These are phyloP conservation scores for Alethe diademata DNA, from an alignment of 2,113 vertebrate species.

Conservation along the genomic window DNA sequence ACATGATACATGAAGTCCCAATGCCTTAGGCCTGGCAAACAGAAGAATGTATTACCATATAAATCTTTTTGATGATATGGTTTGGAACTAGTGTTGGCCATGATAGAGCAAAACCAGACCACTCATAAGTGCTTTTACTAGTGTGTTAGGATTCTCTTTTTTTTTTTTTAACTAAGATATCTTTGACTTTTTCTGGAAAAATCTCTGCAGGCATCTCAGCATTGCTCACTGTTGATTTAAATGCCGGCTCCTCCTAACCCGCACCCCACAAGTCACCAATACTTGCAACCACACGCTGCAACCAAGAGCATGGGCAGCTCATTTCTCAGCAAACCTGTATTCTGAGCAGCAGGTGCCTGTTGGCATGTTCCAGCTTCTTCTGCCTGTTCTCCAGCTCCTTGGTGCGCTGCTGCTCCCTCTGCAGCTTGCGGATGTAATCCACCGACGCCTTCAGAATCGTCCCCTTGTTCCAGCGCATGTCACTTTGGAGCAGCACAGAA, in stretches of 20 bases:
- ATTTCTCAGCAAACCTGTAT: constrained; percentile 85
- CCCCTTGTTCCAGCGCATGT: constrained; percentile 98
- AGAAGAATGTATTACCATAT: background rate
- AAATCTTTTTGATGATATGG: background rate
- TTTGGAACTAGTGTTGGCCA: fast-evolving
- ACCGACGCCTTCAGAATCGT: constrained; percentile 97
- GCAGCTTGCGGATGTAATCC: constrained; percentile 95
- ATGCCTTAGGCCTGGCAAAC: background rate
- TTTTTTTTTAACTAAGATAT: background rate
- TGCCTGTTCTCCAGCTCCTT: constrained; percentile 94
- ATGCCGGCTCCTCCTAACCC: fast-evolving
- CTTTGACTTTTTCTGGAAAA: background rate
- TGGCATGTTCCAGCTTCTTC: constrained; percentile 94
- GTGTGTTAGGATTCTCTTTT: background rate
- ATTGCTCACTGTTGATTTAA: background rate
- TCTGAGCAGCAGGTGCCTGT: constrained; percentile 90
- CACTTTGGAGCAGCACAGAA: constrained; percentile 34
- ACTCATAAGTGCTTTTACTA: background rate
- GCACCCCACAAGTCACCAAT: background rate
- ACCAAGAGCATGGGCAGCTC: background rate
- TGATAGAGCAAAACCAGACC: background rate
- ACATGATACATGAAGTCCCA: background rate
- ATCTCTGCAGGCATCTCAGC: background rate
- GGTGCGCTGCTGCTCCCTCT: constrained; percentile 90
- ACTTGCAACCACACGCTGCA: background rate